Conservation (phyloP, 1,140 invertebrate species). For the Drosophila repletoides region DNA sequence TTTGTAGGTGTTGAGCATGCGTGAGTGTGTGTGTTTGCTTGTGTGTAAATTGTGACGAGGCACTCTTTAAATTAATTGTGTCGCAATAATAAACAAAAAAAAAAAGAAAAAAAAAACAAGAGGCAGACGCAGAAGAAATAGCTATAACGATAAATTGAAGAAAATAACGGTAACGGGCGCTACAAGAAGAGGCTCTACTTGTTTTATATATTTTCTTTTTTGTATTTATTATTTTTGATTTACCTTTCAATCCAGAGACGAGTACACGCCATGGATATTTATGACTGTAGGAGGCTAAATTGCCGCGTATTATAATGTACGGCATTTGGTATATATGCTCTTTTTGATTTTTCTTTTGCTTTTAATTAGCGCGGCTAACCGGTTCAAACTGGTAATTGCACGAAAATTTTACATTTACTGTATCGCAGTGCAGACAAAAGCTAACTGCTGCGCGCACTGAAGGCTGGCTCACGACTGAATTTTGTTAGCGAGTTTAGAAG, state of each 20-base stretch:
- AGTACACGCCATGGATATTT: slow-evolving; percentile 92
- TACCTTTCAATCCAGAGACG: slow-evolving; percentile 92
- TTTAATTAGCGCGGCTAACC: slow-evolving; percentile 56
- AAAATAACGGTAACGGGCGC: slow-evolving; percentile 21
- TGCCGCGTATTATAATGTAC: slow-evolving; percentile 93
- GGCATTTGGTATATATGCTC: slow-evolving; percentile 85
- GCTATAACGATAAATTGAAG: slow-evolving; percentile 1
- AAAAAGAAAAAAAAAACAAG: slow-evolving; percentile 17
- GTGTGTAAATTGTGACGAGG: slow-evolving; percentile 38
- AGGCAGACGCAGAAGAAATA: slow-evolving; percentile 19
- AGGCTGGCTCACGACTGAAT: slow-evolving; percentile 67
- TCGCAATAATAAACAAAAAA: slow-evolving; percentile 48
- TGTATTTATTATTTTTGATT: slow-evolving; percentile 28
- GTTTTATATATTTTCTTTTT: slow-evolving; percentile 8
- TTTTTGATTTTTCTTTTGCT: slow-evolving; percentile 6
- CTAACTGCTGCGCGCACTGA: slow-evolving; percentile 52
- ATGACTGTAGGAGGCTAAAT: slow-evolving; percentile 92
- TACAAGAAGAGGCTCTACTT: slow-evolving; percentile 9
- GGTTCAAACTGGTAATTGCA: slow-evolving; percentile 37
- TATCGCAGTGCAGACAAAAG: slow-evolving; percentile 20
- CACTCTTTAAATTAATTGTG: slow-evolving; percentile 66
- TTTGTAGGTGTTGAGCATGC: slow-evolving; percentile 33
- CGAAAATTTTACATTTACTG: slow-evolving; percentile 26
- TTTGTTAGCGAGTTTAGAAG: slow-evolving; percentile 48
- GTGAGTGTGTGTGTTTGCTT: slow-evolving; percentile 18